Percentiles rank a stretch among this genome's conserved stretches.
These are phyloP conservation scores for Asarcornis scutulata DNA, from an alignment of 2,113 vertebrate species.

Conservation along the genomic window DNA sequence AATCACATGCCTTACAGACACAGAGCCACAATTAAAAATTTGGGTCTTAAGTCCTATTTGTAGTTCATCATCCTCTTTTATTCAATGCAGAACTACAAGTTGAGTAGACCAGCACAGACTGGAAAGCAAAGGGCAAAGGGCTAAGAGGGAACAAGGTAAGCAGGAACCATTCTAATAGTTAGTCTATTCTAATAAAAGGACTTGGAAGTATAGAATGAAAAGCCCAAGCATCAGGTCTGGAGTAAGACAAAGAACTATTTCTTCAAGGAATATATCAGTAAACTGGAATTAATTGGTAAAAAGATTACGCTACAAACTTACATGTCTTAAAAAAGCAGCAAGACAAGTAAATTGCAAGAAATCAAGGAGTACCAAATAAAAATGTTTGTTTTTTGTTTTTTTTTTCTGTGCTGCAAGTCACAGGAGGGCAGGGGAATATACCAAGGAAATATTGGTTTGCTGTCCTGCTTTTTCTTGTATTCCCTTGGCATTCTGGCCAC, in stretches of 20 bases:
- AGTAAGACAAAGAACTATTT: not conserved
- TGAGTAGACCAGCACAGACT: not conserved
- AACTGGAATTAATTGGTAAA: not conserved
- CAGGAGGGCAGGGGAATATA: not conserved
- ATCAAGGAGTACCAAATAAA: not conserved
- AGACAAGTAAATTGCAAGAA: not conserved
- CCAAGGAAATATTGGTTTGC: not conserved
- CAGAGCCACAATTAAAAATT: not conserved
- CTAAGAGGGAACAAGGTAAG: fast-evolving
- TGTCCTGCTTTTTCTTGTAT: not conserved
- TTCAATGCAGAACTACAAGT: not conserved
- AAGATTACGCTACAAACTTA: not conserved
- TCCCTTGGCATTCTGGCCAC: not conserved
- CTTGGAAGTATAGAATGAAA: not conserved
- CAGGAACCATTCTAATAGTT: not conserved
- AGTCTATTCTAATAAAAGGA: not conserved
- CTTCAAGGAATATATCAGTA: not conserved
- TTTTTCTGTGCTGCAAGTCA: not conserved
- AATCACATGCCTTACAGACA: not conserved
- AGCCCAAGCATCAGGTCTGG: not conserved
- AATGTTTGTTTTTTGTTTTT: not conserved
- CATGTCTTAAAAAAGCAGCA: not conserved
- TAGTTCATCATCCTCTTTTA: not conserved
- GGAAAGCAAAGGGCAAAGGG: fast-evolving
- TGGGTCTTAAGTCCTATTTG: not conserved